Percentiles rank a stretch among this genome's conserved stretches.
These are phyloP conservation scores for Eurytoma californica DNA, from an alignment of 2,888 invertebrate genomes.

Conservation along the genomic window DNA sequence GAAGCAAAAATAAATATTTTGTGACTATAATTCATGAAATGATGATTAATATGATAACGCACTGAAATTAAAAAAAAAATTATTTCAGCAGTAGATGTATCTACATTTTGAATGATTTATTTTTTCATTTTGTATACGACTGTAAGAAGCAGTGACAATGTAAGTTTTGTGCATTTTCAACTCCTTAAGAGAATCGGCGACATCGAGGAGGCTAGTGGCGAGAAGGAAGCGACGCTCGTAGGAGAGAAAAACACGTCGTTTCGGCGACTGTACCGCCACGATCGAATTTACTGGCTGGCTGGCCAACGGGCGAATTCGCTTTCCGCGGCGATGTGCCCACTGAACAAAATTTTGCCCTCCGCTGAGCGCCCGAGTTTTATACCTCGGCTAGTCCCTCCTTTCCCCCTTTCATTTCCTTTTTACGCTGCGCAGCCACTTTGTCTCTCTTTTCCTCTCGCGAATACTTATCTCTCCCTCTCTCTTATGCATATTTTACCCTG, in stretches of 20 bases:
- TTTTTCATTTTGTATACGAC: too few species aligned
- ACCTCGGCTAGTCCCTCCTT: slow-evolving; percentile 44
- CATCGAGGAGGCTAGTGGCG: too few species aligned
- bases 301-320: slow-evolving; percentile 62
- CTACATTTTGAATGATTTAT: too few species aligned
- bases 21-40: too few species aligned
- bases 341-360: slow-evolving; percentile 59
- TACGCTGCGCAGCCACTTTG: slow-evolving; percentile 10
- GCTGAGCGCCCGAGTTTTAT: slow-evolving; percentile 40
- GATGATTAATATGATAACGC: too few species aligned
- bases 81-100: too few species aligned
- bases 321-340: slow-evolving; percentile 55
- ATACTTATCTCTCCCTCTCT: slow-evolving; percentile 15
- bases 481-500: slow-evolving; percentile 45
- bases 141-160: too few species aligned
- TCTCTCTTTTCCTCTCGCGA: slow-evolving; percentile 20
- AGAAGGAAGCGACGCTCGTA: slow-evolving; percentile 56
- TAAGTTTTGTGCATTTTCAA: too few species aligned
- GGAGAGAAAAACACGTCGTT: slow-evolving; percentile 34
- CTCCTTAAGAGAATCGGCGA: too few species aligned
- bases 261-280: slow-evolving; percentile 49
- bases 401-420: slow-evolving; percentile 19
- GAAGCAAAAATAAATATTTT: too few species aligned
- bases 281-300: slow-evolving; percentile 68
- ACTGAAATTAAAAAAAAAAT: too few species aligned